Conservation (phyloP, 2,797 vertebrate genomes). For the Florisuga fusca region DNA sequence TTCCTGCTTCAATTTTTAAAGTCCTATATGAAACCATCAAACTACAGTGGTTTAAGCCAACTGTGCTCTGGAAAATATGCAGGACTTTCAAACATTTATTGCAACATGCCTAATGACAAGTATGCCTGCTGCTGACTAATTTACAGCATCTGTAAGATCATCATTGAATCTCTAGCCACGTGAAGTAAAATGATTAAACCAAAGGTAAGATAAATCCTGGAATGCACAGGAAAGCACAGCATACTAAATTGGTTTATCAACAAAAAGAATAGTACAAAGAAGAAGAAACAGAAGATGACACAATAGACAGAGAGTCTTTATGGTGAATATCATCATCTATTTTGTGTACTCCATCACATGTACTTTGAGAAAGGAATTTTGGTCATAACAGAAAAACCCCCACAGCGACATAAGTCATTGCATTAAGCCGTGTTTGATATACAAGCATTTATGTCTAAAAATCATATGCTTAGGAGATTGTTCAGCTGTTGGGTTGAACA, state of each 20-base stretch:
- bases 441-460: slow-evolving; percentile 75
- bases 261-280: slow-evolving; percentile 35
- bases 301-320: slow-evolving; percentile 47
- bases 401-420: slow-evolving; percentile 46
- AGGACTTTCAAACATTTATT: slow-evolving; percentile 77
- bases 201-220: slow-evolving; percentile 74
- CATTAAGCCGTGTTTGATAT: slow-evolving; percentile 49
- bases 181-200: slow-evolving; percentile 62
- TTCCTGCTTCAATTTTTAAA: slow-evolving; percentile 74
- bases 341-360: background rate
- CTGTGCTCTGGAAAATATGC: slow-evolving; percentile 75
- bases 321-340: background rate
- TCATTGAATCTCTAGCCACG: slow-evolving; percentile 77
- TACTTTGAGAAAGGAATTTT: slow-evolving; percentile 45
- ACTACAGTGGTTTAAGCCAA: slow-evolving; percentile 73
- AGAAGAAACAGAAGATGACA: slow-evolving; percentile 48
- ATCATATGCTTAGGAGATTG: slow-evolving; percentile 73
- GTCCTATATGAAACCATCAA: slow-evolving; percentile 67
- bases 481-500: slow-evolving; percentile 80
- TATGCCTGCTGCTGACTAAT: slow-evolving; percentile 77
- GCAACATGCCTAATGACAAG: slow-evolving; percentile 75
- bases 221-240: slow-evolving; percentile 51
- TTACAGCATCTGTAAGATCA: slow-evolving; percentile 79
- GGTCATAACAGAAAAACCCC: background rate
- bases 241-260: slow-evolving; percentile 60